Percentiles rank a stretch among this genome's conserved stretches.
Conservation (phyloP, 2,113 vertebrate species). For the Hiodon tergisus region DNA sequence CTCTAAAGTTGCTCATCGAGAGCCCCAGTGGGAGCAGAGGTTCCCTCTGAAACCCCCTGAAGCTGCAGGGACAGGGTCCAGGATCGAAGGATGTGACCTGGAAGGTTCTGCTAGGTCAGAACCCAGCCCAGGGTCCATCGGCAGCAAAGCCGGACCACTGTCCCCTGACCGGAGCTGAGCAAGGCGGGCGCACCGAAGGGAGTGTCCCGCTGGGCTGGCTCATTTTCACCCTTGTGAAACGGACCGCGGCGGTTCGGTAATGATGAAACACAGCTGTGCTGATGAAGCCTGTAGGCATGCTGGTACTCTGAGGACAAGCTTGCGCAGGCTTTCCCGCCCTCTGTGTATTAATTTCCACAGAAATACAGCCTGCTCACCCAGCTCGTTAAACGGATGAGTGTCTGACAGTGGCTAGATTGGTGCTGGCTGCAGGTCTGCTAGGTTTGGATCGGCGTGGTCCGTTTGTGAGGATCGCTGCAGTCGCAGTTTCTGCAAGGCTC, state of each 20-base stretch:
- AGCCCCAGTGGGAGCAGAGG: background rate
- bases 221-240: too few relatives aligned
- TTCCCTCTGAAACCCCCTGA: too few relatives aligned
- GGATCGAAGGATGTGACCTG: too few relatives aligned
- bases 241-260: too few relatives aligned
- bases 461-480: conserved; percentile 30
- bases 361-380: background rate
- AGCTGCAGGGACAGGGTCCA: too few relatives aligned
- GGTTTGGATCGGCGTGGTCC: background rate
- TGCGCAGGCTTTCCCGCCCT: background rate
- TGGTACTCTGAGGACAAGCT: background rate
- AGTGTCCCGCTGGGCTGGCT: too few relatives aligned
- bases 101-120: too few relatives aligned
- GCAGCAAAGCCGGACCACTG: too few relatives aligned
- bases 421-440: conserved; percentile 16
- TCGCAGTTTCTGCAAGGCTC: conserved; percentile 56
- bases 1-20: background rate
- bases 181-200: too few relatives aligned
- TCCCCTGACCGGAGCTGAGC: too few relatives aligned
- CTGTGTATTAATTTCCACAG: background rate
- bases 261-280: too few relatives aligned
- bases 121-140: too few relatives aligned
- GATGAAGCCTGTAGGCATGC: background rate
- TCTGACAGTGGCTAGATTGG: background rate
- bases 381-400: conserved; percentile 1